Conservation (phyloP, 2,888 invertebrate genomes). For the Zygogramma bicolorata region DNA sequence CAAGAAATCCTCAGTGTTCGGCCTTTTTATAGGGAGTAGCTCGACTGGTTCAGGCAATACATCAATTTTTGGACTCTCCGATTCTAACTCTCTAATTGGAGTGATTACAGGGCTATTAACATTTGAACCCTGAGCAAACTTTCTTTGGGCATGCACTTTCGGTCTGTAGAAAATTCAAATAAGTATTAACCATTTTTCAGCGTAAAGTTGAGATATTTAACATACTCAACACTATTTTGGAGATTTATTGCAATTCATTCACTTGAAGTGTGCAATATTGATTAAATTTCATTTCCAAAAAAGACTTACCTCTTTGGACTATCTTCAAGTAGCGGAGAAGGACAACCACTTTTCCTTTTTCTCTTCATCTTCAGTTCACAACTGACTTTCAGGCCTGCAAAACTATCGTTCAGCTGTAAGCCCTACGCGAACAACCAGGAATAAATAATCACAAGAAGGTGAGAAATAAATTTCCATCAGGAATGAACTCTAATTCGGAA, state of each 20-base stretch:
- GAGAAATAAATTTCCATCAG: neutral
- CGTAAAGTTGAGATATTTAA: neutral
- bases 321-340: conserved; percentile 61
- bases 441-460: neutral
- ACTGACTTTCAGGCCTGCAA: neutral
- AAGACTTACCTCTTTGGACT: conserved; percentile 68
- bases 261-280: no score
- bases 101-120: conserved; percentile 71
- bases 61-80: conserved; percentile 62
- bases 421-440: neutral
- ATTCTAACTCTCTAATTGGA: conserved; percentile 74
- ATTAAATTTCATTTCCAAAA: no score
- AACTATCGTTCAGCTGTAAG: neutral
- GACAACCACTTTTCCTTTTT: conserved; percentile 63
- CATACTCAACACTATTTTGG: neutral
- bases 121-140: conserved; percentile 86
- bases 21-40: conserved; percentile 75
- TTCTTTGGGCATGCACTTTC: conserved; percentile 87
- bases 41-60: conserved; percentile 71
- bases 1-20: conserved; percentile 87
- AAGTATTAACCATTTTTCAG: neutral
- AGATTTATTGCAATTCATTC: no score
- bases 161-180: conserved; percentile 68
- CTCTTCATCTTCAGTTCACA: conserved; percentile 57
- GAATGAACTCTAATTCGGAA: neutral